Conservation (phyloP, 2,888 invertebrate genomes). For the Drosophila borborema region DNA sequence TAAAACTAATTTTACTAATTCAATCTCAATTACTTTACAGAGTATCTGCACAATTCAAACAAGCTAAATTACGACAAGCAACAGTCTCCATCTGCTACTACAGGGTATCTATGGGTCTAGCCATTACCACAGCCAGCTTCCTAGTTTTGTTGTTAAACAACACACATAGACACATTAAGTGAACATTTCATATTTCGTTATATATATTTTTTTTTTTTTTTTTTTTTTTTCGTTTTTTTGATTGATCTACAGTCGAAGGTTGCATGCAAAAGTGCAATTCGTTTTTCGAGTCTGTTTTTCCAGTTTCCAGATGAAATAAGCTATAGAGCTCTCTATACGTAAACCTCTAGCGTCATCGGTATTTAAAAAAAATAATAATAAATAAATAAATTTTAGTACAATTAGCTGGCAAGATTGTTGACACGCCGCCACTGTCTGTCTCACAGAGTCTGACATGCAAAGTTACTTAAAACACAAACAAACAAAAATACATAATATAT, state of each 20-base stretch:
- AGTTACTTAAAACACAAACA: conserved; percentile 70
- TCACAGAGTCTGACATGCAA: conserved; percentile 70
- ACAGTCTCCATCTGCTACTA: not conserved
- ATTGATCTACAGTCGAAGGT: conserved; percentile 78
- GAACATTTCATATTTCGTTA: conserved; percentile 37
- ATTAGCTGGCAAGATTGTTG: conserved; percentile 73
- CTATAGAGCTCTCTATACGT: conserved; percentile 23
- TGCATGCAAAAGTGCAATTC: conserved; percentile 80
- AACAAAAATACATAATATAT: conserved; percentile 17
- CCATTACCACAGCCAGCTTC: not conserved
- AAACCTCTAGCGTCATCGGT: conserved; percentile 48
- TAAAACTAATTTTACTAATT: not conserved
- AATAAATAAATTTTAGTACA: conserved; percentile 72
- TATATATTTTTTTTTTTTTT: conserved; percentile 30
- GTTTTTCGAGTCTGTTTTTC: conserved; percentile 58
- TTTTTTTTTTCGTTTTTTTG: conserved; percentile 62
- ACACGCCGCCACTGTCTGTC: conserved; percentile 58
- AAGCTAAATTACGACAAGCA: no score
- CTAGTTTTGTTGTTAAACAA: conserved; percentile 26
- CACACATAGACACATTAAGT: conserved; percentile 7
- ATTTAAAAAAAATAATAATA: conserved; percentile 35
- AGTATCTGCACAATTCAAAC: not conserved
- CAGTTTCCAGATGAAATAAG: conserved; percentile 55
- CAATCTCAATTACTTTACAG: not conserved
- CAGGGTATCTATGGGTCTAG: conserved; percentile 7